These are phyloP conservation scores for Drosophila stalkeri DNA, from an alignment of 2,888 invertebrate species.

Conservation along the genomic window DNA sequence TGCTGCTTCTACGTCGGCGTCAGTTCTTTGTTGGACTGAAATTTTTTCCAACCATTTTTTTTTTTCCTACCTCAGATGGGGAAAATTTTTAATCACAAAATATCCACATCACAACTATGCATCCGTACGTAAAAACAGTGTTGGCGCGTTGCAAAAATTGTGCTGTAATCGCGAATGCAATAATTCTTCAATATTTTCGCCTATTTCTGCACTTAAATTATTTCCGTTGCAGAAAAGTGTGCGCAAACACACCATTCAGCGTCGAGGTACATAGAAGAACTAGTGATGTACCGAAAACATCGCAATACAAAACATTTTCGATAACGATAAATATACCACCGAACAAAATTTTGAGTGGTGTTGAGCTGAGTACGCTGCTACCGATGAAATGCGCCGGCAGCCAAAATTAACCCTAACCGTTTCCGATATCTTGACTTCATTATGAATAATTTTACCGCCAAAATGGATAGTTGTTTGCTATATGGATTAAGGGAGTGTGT, in stretches of 20 bases:
- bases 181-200: slow-evolving; percentile 49
- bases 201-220: slow-evolving; percentile 60
- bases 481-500: background rate
- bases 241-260: slow-evolving; percentile 59
- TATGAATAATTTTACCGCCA: background rate
- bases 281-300: slow-evolving; percentile 42
- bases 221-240: slow-evolving; percentile 58
- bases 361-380: slow-evolving; percentile 15
- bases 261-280: slow-evolving; percentile 52
- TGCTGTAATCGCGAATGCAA: slow-evolving; percentile 45
- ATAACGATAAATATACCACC: slow-evolving; percentile 27
- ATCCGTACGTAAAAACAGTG: slow-evolving; percentile 86
- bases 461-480: background rate
- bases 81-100: slow-evolving; percentile 86
- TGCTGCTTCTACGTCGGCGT: slow-evolving; percentile 82
- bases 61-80: slow-evolving; percentile 86
- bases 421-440: no score
- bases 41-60: slow-evolving; percentile 81
- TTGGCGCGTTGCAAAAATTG: slow-evolving; percentile 60
- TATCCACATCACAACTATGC: slow-evolving; percentile 87
- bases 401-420: background rate
- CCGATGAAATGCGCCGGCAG: background rate
- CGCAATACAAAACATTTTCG: slow-evolving; percentile 11
- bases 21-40: slow-evolving; percentile 81
- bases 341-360: background rate